Conservation (phyloP, 2,113 vertebrate species). For the Arothron firmamentum region DNA sequence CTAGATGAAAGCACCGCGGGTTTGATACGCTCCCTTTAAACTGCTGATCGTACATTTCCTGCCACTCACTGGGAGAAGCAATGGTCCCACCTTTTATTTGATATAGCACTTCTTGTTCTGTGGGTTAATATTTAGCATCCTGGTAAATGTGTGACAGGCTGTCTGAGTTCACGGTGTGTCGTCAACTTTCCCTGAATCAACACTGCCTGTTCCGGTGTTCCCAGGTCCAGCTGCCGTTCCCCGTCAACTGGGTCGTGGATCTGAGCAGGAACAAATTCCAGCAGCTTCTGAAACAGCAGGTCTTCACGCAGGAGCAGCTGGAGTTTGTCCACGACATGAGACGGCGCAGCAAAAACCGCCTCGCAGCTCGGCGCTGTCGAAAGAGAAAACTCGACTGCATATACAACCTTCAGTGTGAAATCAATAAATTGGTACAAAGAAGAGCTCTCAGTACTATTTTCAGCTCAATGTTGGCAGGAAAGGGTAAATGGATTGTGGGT, state of each 20-base stretch:
- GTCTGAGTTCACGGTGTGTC: neutral
- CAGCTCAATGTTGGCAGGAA: neutral
- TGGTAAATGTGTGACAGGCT: slow-evolving; percentile 17
- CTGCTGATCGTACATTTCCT: slow-evolving; percentile 11
- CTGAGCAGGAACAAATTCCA: slow-evolving; percentile 93
- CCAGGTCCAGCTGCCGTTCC: slow-evolving; percentile 88
- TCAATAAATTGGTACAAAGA: slow-evolving; percentile 87
- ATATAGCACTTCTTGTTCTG: neutral
- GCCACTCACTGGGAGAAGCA: slow-evolving; percentile 16
- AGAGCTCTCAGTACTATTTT: neutral
- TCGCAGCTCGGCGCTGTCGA: slow-evolving; percentile 92
- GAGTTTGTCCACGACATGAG: slow-evolving; percentile 92
- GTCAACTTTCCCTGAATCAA: neutral
- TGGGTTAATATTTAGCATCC: slow-evolving; percentile 39
- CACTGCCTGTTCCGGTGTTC: neutral
- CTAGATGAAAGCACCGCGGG: slow-evolving; percentile 11
- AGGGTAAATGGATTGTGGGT: neutral
- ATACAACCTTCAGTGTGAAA: slow-evolving; percentile 91
- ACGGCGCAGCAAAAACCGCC: slow-evolving; percentile 92
- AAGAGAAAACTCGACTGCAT: slow-evolving; percentile 97
- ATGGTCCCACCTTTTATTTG: neutral
- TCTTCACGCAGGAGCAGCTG: slow-evolving; percentile 84
- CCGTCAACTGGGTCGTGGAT: slow-evolving; percentile 84
- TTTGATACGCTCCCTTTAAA: slow-evolving; percentile 14
- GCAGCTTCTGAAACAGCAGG: slow-evolving; percentile 87